These are phyloP conservation scores for Orthochromis malagaraziensis DNA, from an alignment of 2,113 vertebrate species.

Conservation along the genomic window DNA sequence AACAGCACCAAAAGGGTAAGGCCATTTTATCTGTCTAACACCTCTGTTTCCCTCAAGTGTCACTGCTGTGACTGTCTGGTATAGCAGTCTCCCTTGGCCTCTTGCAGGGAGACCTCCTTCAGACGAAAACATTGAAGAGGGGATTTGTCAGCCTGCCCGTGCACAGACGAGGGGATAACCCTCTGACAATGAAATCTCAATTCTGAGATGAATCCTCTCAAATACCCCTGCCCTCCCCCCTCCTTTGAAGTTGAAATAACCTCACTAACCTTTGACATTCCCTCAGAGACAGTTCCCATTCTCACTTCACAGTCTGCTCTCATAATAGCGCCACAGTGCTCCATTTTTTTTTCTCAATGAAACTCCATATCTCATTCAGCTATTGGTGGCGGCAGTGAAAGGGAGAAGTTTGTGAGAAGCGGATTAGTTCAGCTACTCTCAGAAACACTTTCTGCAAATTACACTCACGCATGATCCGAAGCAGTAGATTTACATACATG, in stretches of 20 bases:
- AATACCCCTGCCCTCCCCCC: background rate
- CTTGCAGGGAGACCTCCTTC: background rate
- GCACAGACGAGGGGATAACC: constrained; percentile 13
- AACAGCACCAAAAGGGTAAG: constrained; percentile 44
- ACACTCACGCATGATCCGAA: background rate
- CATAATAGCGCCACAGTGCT: constrained; percentile 54
- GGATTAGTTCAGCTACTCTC: background rate
- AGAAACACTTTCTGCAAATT: background rate
- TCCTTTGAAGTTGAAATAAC: constrained; percentile 63
- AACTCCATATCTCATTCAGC: constrained; percentile 63
- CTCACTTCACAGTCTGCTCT: constrained; percentile 54
- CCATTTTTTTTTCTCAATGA: constrained; percentile 53
- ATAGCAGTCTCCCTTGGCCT: constrained; percentile 26
- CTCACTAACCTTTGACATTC: constrained; percentile 66
- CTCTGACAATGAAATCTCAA: constrained; percentile 40
- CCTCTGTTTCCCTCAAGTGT: constrained; percentile 62
- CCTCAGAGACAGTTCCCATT: constrained; percentile 54
- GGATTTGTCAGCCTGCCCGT: constrained; percentile 5
- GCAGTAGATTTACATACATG: background rate
- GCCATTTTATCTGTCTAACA: constrained; percentile 54
- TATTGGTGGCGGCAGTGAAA: constrained; percentile 29
- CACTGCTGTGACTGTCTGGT: constrained; percentile 28
- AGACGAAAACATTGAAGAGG: background rate
- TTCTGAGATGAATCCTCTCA: constrained; percentile 40
- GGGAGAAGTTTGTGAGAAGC: constrained; percentile 12